phyloP scores from a whole-genome alignment of 1,140 invertebrate species.

The Zelostemma sp. region DNA sequence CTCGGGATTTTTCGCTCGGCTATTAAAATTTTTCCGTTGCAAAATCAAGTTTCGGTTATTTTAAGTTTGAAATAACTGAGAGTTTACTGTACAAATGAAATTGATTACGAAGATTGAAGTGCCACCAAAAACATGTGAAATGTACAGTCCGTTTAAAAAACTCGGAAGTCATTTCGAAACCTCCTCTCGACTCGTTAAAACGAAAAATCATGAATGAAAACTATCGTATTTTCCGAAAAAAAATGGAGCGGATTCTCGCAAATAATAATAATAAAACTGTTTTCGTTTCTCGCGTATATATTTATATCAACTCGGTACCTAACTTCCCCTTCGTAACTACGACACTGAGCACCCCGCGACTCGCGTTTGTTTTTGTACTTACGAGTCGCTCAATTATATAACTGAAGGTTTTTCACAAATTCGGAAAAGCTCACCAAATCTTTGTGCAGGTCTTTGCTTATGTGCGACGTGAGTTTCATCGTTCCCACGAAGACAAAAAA shows the following conservation, averaged over 20 bases:
- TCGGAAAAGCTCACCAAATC: constrained; percentile 84
- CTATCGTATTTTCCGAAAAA: not conserved
- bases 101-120: too few relatives aligned
- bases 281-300: not conserved
- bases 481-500: constrained; percentile 97
- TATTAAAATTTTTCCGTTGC: too few relatives aligned
- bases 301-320: constrained; percentile 34
- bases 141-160: too few relatives aligned
- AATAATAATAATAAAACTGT: not conserved
- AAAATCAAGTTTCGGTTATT: too few relatives aligned
- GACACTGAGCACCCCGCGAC: constrained; percentile 39
- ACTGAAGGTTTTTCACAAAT: constrained; percentile 36
- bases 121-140: too few relatives aligned
- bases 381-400: constrained; percentile 33
- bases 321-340: constrained; percentile 10
- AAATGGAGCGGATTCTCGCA: not conserved
- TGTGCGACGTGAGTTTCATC: constrained; percentile 90
- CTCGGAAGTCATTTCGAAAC: not conserved
- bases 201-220: not conserved
- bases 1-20: not conserved
- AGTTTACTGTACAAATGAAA: too few relatives aligned
- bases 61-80: too few relatives aligned
- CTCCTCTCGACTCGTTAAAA: not conserved
- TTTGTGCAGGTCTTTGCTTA: constrained; percentile 96
- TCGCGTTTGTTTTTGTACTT: constrained; percentile 13